These are phyloP conservation scores for human DNA, from an alignment of 2,113 vertebrate species.

Conservation along the genomic window GRCh38 chr6:62430001-62430500, in stretches of 20 bases:
- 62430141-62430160: neutral
- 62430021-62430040: neutral
- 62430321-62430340: neutral
- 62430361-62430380: neutral
- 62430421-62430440: neutral
- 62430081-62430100: neutral
- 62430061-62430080: neutral
- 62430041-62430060: neutral
- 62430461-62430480: neutral
- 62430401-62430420: neutral
- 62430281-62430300: neutral
- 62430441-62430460: neutral
- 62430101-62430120: neutral
- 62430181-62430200: neutral
- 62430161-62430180: neutral
- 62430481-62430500: neutral
- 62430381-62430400: neutral
- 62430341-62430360: neutral
- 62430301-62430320: neutral
- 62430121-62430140: neutral
- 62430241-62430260: neutral
- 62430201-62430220: neutral
- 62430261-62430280: neutral
- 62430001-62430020: neutral
- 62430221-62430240: neutral